Evolutionary conservation across 1,140 invertebrate genomes (phyloP).

Genomic region (Pantala flavescens): DNA sequence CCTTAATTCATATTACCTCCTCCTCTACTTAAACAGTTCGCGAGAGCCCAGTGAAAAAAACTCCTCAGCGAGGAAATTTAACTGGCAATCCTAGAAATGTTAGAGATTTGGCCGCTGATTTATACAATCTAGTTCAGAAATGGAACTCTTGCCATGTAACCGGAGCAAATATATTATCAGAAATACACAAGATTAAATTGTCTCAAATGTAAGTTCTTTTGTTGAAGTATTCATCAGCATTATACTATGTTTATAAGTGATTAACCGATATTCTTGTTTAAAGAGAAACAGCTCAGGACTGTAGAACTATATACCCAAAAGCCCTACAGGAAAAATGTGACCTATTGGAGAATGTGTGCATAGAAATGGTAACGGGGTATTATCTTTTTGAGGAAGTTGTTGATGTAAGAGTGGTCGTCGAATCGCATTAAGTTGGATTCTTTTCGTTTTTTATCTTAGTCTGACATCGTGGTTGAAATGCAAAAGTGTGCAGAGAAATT

Average conservation of each 20-base stretch:
- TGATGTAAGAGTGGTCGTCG: too few relatives aligned
- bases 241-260: too few relatives aligned
- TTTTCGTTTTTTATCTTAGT: not conserved
- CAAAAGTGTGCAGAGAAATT: not conserved
- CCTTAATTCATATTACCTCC: too few relatives aligned
- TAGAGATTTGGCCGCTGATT: conserved; percentile 18
- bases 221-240: too few relatives aligned
- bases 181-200: conserved; percentile 12
- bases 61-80: conserved; percentile 17
- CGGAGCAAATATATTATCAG: conserved; percentile 14
- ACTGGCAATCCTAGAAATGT: conserved; percentile 21
- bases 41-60: not conserved
- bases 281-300: not conserved
- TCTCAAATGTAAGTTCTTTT: not conserved
- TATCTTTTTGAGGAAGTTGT: too few relatives aligned
- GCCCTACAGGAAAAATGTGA: not conserved
- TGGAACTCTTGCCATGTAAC: conserved; percentile 17
- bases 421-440: too few relatives aligned
- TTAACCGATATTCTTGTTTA: not conserved
- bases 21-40: not conserved
- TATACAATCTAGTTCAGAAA: conserved; percentile 21
- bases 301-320: not conserved
- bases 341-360: not conserved
- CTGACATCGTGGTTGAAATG: not conserved
- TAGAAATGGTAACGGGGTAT: not conserved